Evolutionary conservation across 2,797 vertebrate genomes (phyloP), one percentile per base, ranked within the genome.

Genomic region (Cuniculus paca): DNA sequence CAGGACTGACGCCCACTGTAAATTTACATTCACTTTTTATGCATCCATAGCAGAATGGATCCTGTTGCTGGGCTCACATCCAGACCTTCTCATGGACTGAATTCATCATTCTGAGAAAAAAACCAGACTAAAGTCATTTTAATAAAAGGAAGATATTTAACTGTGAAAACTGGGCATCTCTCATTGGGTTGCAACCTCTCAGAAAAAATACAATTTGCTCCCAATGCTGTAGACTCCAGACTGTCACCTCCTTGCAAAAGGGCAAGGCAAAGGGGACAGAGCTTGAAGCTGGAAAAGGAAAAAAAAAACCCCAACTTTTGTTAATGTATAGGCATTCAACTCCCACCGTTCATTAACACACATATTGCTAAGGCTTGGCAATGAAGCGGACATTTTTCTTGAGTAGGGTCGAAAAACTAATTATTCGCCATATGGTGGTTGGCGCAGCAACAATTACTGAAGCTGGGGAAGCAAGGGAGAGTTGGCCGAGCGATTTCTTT

Each of bases 381-480:
- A 98, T 98, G 98, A 97, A 97, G 98, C 24, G 91, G 98, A 98
- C 98, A 99, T 99, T 99, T 99, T 99, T 99, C 98, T 98, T 98
- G 98, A 99, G 98, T 97, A 98, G 98, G 98, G 98, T 99, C 98
- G 98, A 99, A 98, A 99, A 99, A 99, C 99, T 99, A 99, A 99
- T 99, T 99, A 99, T 99, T 99, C 99, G 97, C 99, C 99, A 99
- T 99, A 99, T 99, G 99, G 99, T 99, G 98, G 98, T 98, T 96
- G 87, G 98, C 99, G 99, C 98, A 98, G 98, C 98, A 99, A 99
- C 99, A 99, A 99, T 99, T 98, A 97, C 98, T 98, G 98, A 99
- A 99, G 97, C 98, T 86, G 70, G 97, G 97, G 98, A 98, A 98
- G 98, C 98, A 98, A 98, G 99, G 98, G 98, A 97, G 98, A 98